Base-by-base conservation (phyloP, 2,113 vertebrate genomes). In the Catagonus wagneri region DNA sequence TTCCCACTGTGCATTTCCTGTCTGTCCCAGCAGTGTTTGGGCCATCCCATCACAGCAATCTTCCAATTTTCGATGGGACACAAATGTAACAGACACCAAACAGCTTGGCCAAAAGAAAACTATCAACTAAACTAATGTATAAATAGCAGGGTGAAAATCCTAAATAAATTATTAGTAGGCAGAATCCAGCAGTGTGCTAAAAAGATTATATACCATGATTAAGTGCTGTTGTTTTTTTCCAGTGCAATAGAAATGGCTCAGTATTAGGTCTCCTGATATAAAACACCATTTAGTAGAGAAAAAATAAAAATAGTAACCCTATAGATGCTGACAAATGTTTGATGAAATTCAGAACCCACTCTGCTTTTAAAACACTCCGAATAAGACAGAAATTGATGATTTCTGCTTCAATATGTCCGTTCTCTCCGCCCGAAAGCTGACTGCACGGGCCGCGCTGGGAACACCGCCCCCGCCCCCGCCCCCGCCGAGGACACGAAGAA, bases 191-290 rank as follows among this genome's bases (percentile, higher is more conserved):
- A 11, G 44, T 23, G 9, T 8, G 36, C 29, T 29, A 2, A 2
- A 2, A 22, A 27, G n/a, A 15, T 13, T 0, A 0, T 0, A 15
- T 3, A 2, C 9, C 2, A 4, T 1, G 32, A 19, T 50, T 19
- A 0, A 22, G 44, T 5, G 13, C 1, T 19, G n/a, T n/a, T n/a
- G n/a, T 44, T 27, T 50, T 32, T 15, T 54, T 17, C 23, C 78
- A 78, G 5, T 4, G 7, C 23, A 32, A 65, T 3, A 32, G 9
- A 25, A 16, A 5, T 6, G 8, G 60, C 52, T 44, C 44, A 15
- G 0, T 11, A 3, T 29, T 4, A 9, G 66, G 34, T 14, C n/a
- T 61, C 1, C 39, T 29, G 65, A 52, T 3, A 4, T 0, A 7
- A 69, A 32, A 7, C 25, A 4, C 29, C 29, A 22, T 17, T 34